Conservation (phyloP, 2,888 invertebrate genomes). For the Serrognathus titanus region DNA sequence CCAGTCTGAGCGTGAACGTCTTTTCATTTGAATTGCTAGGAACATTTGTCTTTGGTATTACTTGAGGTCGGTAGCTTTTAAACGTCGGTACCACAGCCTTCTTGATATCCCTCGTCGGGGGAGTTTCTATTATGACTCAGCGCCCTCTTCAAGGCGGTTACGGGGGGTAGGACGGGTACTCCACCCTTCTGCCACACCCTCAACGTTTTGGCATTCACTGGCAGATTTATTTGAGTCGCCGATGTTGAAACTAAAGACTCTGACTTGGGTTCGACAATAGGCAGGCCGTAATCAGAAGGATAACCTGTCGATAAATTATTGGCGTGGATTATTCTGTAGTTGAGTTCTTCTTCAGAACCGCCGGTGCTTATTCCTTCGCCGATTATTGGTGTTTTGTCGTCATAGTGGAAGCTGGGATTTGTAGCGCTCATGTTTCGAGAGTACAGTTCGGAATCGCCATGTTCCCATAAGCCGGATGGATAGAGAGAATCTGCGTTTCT, state of each 20-base stretch:
- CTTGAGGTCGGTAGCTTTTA: conserved; percentile 47
- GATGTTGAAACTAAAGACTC: conserved; percentile 45
- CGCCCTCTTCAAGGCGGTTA: conserved; percentile 79
- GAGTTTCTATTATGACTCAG: conserved; percentile 80
- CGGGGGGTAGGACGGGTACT: conserved; percentile 81
- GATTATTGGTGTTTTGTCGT: conserved; percentile 74
- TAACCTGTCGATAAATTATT: conserved; percentile 54
- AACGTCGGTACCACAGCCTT: conserved; percentile 90
- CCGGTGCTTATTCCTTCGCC: conserved; percentile 58
- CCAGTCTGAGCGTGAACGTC: not conserved
- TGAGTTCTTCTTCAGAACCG: conserved; percentile 62
- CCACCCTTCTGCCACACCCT: conserved; percentile 83
- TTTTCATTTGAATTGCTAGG: conserved; percentile 10
- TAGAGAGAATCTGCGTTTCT: conserved; percentile 73
- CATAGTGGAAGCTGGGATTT: conserved; percentile 60
- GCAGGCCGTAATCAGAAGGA: conserved; percentile 76
- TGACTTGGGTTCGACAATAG: conserved; percentile 54
- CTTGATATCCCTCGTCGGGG: conserved; percentile 88
- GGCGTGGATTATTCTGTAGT: conserved; percentile 55
- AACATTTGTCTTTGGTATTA: conserved; percentile 20
- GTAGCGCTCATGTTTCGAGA: conserved; percentile 59
- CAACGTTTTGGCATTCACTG: conserved; percentile 72
- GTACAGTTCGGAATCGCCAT: conserved; percentile 43
- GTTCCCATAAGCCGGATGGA: conserved; percentile 78
- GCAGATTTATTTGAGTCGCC: conserved; percentile 45